These are phyloP conservation scores for Virgularia gustaviana DNA, from an alignment of 92 coral and sea anemone species.

Conservation along the genomic window DNA sequence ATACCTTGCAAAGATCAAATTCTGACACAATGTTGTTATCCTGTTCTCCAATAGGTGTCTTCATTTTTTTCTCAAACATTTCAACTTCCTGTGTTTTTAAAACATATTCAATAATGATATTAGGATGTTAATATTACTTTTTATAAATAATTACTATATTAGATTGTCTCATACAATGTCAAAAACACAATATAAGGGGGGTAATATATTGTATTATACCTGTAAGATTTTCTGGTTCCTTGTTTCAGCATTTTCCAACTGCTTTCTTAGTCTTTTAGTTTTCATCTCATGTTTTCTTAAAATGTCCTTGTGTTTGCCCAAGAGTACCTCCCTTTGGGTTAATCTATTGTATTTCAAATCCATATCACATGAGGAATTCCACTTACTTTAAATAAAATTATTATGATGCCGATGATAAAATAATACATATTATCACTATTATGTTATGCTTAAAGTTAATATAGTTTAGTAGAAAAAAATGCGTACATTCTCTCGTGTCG, in stretches of 20 bases:
- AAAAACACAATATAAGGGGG: too few species aligned
- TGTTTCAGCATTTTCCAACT: conserved; percentile 13
- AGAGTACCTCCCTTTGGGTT: conserved; percentile 4
- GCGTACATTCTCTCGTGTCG: conserved; percentile 70
- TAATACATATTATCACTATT: neutral
- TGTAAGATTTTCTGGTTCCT: conserved; percentile 9
- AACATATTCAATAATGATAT: too few species aligned
- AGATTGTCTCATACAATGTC: too few species aligned
- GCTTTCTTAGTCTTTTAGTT: neutral
- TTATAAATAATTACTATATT: neutral
- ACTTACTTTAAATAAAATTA: too few species aligned
- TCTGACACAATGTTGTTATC: conserved; percentile 18
- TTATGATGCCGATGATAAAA: neutral
- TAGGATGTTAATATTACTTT: neutral
- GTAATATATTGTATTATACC: conserved; percentile 5
- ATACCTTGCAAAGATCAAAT: conserved; percentile 14
- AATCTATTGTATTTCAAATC: too few species aligned
- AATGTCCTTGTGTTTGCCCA: neutral
- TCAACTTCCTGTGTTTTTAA: conserved; percentile 32
- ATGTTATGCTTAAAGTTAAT: neutral
- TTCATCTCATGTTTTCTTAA: neutral
- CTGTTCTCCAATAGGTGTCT: too few species aligned
- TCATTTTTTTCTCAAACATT: conserved; percentile 7
- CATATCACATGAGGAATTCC: too few species aligned
- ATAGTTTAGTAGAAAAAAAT: neutral